These are phyloP conservation scores for Pelecanoides urinatrix DNA, from an alignment of 2,113 vertebrate species.

Conservation along the genomic window DNA sequence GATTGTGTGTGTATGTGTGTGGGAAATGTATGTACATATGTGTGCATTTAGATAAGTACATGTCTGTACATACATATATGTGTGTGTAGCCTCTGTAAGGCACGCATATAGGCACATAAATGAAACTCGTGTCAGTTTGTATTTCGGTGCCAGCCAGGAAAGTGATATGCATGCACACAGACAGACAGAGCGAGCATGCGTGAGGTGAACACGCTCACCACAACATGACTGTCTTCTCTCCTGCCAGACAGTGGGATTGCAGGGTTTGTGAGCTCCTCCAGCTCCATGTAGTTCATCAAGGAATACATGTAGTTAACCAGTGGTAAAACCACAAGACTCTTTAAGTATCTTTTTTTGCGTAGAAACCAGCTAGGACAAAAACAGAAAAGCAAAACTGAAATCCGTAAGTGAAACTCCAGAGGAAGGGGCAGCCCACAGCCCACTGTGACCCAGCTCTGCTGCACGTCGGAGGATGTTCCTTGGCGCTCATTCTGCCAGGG, in stretches of 20 bases:
- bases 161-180: accelerated
- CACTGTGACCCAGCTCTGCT: not conserved
- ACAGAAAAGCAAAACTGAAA: not conserved
- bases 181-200: accelerated
- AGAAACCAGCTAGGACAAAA: not conserved
- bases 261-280: not conserved
- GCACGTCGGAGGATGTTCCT: accelerated
- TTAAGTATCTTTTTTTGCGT: too few relatives aligned
- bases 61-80: accelerated
- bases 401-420: accelerated
- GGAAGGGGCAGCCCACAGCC: not conserved
- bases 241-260: not conserved
- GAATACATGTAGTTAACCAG: not conserved
- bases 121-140: not conserved
- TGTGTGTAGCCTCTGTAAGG: not conserved
- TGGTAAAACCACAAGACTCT: not conserved
- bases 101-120: not conserved
- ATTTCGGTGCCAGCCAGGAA: not conserved
- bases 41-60: not conserved
- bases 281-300: not conserved
- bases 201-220: not conserved
- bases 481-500: not conserved
- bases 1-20: accelerated
- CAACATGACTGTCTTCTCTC: not conserved
- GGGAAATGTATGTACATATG: too few relatives aligned